Evolutionary conservation across 2,888 invertebrate species (phyloP).

Genomic region (Stenolophus ochropezus): DNA sequence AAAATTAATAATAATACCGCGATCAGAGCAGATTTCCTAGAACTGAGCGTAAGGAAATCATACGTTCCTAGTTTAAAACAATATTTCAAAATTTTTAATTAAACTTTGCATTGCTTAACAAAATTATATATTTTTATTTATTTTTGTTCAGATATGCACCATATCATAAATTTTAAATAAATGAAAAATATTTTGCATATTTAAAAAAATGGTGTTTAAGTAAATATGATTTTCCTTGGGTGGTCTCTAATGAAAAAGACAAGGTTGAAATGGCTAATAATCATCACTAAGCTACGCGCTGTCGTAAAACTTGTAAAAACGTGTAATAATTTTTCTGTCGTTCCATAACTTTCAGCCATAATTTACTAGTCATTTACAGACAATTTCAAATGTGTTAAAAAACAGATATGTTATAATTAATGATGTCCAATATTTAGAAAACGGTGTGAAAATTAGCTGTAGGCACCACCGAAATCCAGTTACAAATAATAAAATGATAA

Average conservation of each 20-base stretch:
- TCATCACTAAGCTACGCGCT: background rate
- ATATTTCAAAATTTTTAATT: too few relatives aligned
- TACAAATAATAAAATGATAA: constrained; percentile 35
- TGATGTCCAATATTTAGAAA: constrained; percentile 39
- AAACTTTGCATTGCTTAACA: too few relatives aligned
- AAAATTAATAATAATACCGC: too few relatives aligned
- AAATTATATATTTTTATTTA: too few relatives aligned
- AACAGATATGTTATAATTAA: constrained; percentile 25
- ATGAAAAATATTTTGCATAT: too few relatives aligned
- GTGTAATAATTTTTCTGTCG: background rate
- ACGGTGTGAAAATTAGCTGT: constrained; percentile 17
- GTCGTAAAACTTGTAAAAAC: background rate
- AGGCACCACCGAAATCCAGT: constrained; percentile 3
- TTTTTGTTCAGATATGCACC: too few relatives aligned
- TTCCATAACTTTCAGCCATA: background rate
- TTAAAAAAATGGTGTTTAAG: too few relatives aligned
- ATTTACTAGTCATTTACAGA: background rate
- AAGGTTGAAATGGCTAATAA: background rate
- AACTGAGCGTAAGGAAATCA: too few relatives aligned
- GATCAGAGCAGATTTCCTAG: too few relatives aligned
- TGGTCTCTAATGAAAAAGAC: background rate
- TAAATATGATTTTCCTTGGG: background rate
- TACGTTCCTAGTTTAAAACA: too few relatives aligned
- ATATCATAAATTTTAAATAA: too few relatives aligned
- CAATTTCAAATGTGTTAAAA: background rate